Evolutionary conservation across 2,113 vertebrate species (phyloP), one percentile per base, ranked within the genome.

Genomic region (Spilogale gracilis): DNA sequence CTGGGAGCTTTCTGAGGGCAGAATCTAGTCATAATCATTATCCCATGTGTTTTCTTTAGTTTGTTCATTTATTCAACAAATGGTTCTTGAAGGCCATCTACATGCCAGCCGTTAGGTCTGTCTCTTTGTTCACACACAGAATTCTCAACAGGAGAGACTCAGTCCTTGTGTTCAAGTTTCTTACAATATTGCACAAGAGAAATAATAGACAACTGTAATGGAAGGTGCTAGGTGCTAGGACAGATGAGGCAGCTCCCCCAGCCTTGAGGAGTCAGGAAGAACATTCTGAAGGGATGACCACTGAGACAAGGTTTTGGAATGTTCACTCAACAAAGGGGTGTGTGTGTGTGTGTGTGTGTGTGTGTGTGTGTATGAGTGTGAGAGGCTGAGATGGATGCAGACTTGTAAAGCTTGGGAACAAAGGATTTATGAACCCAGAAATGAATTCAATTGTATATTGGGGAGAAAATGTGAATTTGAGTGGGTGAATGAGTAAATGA

Each of bases 381-480:
- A 67, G 52, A 12, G 17, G 0, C 52, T 89, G 20, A 71, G 7
- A 89, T 32, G 52, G 25, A 54, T 61, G 20, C 12, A 95, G 60
- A 93, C 84, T 82, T 95, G 38, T 85, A 91, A 84, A 73, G 60
- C 32, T 96, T 56, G 9, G 52, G n/a, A 54, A 63, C 52, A 84
- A 85, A 67, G 11, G 32, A 30, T 65, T 83, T 30, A 11, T 74
- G n/a, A 86, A 54, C 17, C 80, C 30, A 58, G 65, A 38, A 20
- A 21, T 74, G n/a, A 91, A 71, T 27, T 74, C 61, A 61, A 0
- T 17, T 30, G 3, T 85, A 3, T 81, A 11, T 60, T 50, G 45
- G 45, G 32, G 67, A 79, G 58, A 50, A 85, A 78, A 58, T 79
- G 32, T 89, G 14, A 76, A 69, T 87, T 45, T 58, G 54, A 83